Conservation (phyloP, 2,888 invertebrate genomes). For the Autographa pulchrina region DNA sequence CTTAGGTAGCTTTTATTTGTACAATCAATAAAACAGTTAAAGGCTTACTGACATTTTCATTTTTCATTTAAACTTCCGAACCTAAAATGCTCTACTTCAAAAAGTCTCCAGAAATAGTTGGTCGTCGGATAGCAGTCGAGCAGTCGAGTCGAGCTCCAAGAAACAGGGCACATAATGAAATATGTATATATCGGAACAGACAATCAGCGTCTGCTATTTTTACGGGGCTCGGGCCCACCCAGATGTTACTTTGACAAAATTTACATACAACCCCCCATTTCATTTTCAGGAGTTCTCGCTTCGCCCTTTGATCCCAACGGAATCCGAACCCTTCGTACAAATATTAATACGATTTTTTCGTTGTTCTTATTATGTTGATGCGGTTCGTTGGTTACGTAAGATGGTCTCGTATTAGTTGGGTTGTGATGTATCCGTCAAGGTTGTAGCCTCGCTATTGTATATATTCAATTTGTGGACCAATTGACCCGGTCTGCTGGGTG, state of each 20-base stretch:
- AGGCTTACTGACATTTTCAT: no score
- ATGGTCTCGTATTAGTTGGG: slow-evolving; percentile 14
- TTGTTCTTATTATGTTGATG: slow-evolving; percentile 62
- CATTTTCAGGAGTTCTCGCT: slow-evolving; percentile 39
- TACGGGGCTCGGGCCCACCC: slow-evolving; percentile 52
- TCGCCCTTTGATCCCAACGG: slow-evolving; percentile 58
- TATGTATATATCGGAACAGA: slow-evolving; percentile 58
- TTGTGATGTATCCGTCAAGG: slow-evolving; percentile 18
- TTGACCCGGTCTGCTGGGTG: background rate
- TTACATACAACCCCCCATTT: slow-evolving; percentile 59
- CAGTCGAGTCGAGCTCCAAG: slow-evolving; percentile 14
- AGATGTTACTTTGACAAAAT: slow-evolving; percentile 64
- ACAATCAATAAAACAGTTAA: no score
- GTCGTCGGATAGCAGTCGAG: background rate
- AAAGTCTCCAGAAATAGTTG: background rate
- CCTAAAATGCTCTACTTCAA: background rate
- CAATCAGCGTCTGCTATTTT: slow-evolving; percentile 61
- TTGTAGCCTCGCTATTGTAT: background rate
- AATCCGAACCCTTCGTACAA: slow-evolving; percentile 54
- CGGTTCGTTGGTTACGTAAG: slow-evolving; percentile 49
- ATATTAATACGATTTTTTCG: slow-evolving; percentile 63
- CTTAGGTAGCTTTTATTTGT: no score
- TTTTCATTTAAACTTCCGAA: no score
- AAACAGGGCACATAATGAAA: slow-evolving; percentile 50
- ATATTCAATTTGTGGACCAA: slow-evolving; percentile 1